These are phyloP conservation scores for Thera obeliscata DNA, from an alignment of 2,888 invertebrate genomes.

Conservation along the genomic window DNA sequence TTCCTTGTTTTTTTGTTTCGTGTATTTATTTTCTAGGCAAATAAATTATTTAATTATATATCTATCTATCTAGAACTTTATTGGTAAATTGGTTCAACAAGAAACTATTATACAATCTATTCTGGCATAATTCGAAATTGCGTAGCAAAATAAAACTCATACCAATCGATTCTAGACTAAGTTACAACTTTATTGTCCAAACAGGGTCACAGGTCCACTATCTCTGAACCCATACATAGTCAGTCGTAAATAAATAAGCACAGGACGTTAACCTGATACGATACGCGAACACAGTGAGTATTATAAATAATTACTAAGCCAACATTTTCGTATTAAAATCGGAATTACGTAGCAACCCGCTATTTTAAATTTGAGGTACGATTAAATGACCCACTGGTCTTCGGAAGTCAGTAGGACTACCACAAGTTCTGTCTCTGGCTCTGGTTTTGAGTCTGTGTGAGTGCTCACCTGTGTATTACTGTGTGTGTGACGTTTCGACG, in stretches of 20 bases:
- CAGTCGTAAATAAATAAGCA: conserved; percentile 29
- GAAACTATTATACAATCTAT: too few relatives aligned
- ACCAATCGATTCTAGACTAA: background rate
- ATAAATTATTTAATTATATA: too few relatives aligned
- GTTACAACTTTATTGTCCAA: conserved; percentile 9
- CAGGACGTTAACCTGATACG: conserved; percentile 38
- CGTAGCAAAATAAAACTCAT: background rate
- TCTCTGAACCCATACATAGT: conserved; percentile 26
- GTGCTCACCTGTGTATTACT: too few relatives aligned
- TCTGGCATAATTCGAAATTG: too few relatives aligned
- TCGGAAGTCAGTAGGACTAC: conserved; percentile 67
- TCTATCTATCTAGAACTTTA: too few relatives aligned
- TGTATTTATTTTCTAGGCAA: too few relatives aligned
- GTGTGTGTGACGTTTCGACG: too few relatives aligned
- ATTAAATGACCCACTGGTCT: conserved; percentile 71
- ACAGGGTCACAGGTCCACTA: conserved; percentile 23
- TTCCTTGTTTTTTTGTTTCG: too few relatives aligned
- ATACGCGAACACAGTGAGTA: conserved; percentile 17
- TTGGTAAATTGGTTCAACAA: too few relatives aligned
- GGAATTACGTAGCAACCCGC: conserved; percentile 59
- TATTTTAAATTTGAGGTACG: conserved; percentile 76
- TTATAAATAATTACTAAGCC: conserved; percentile 20
- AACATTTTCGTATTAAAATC: background rate
- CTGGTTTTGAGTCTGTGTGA: too few relatives aligned
- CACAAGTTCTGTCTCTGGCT: too few relatives aligned